phyloP scores from a whole-genome alignment of 2,888 invertebrate genomes.

The Dryobota labecula region DNA sequence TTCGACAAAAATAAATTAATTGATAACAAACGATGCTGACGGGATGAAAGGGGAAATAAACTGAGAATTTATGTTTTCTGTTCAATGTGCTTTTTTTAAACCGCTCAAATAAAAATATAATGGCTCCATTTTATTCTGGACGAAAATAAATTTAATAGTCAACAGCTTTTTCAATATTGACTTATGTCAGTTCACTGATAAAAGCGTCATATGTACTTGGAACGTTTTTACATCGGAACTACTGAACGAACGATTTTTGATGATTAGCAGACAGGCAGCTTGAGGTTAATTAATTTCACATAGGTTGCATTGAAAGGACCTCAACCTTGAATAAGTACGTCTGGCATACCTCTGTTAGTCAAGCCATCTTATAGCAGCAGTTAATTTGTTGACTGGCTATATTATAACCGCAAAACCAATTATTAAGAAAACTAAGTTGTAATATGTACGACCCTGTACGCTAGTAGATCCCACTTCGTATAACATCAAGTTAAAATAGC shows the following conservation, averaged over 20 bases:
- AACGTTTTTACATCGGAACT: not conserved
- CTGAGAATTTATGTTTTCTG: slow-evolving; percentile 47
- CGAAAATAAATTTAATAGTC: slow-evolving; percentile 9
- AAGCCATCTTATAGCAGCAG: not conserved
- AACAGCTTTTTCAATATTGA: slow-evolving; percentile 12
- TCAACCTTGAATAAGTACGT: not conserved
- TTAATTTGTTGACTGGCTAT: not conserved
- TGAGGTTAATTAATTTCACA: not conserved
- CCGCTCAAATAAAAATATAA: slow-evolving; percentile 1
- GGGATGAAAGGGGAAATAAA: slow-evolving; percentile 40
- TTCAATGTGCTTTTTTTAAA: slow-evolving; percentile 29
- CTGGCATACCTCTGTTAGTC: not conserved
- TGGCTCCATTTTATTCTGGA: slow-evolving; percentile 6
- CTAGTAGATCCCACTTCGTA: too few relatives aligned
- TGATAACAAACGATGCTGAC: slow-evolving; percentile 29
- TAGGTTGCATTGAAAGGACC: not conserved
- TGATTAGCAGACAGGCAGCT: too few relatives aligned
- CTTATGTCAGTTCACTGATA: slow-evolving; percentile 23
- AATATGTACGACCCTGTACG: too few relatives aligned
- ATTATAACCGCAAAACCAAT: not conserved
- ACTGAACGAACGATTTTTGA: not conserved
- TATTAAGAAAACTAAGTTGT: not conserved
- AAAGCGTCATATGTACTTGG: not conserved
- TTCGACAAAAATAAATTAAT: slow-evolving; percentile 41
- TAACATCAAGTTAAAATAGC: too few relatives aligned